Evolutionary conservation across 30 jellyfish, hydroid and myxozoan species (phyloP), one percentile per base, ranked within the genome.

Genomic region (Aurelia sp.): DNA sequence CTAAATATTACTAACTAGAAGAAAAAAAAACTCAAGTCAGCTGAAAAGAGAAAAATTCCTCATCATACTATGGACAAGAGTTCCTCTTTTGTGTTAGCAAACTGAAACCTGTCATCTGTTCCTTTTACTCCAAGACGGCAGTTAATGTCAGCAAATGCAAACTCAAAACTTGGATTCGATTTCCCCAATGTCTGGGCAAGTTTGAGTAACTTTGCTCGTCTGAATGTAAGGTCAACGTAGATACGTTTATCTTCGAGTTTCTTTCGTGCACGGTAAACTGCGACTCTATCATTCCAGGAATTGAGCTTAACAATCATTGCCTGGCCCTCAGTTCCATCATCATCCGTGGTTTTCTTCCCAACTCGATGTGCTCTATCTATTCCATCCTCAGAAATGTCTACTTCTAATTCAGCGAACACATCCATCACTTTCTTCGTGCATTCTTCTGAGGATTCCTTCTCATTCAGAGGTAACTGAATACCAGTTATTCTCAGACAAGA

Each of bases 361-460:
- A n/a, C n/a, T n/a, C n/a, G n/a, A n/a, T n/a, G n/a, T n/a, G n/a
- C n/a, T n/a, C n/a, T n/a, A n/a, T n/a, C n/a, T n/a, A n/a, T n/a
- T n/a, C n/a, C n/a, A n/a, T n/a, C n/a, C n/a, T n/a, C n/a, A n/a
- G n/a, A 5, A 21, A 77, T 40, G 88, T 59, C 40, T 4, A 77
- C 59, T 41, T 77, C 77, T 16, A 77, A 15, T 35, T 77, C 88
- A 4, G 77, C 30, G 57, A 77, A 57, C 17, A 77, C 78, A 10
- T 61, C 78, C 66, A 58, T 57, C 78, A 40, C 88, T 77, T 2
- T 59, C 77, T 77, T 40, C 65, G 38, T 44, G 51, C 88, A 77
- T 20, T 77, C 88, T 59, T 77, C n/a, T 19, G 30, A 35, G 66
- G 77, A 77, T 77, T 77, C 88, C 63, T 57, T 77, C 78, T 51